Percentiles rank a stretch among this genome's conserved stretches.
Conservation (phyloP, 1,140 invertebrate species). For the Lucilia sericata region DNA sequence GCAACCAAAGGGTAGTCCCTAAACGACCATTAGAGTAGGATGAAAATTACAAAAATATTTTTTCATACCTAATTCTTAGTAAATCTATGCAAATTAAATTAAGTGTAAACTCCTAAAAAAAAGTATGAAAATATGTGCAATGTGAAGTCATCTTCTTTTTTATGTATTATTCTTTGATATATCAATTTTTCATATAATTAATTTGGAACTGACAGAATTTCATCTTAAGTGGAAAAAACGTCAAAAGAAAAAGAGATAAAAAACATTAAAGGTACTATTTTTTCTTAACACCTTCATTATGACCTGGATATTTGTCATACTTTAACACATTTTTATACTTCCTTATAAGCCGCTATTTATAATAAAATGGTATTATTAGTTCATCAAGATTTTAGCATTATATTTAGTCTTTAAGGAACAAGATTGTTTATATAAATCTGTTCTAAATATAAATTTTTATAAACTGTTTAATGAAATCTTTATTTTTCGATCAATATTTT, state of each 20-base stretch:
- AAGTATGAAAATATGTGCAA: background rate
- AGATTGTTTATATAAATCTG: no score
- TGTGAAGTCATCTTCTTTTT: background rate
- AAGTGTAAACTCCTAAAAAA: background rate
- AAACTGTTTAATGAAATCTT: no score
- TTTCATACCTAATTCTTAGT: background rate
- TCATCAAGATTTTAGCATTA: no score
- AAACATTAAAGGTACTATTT: background rate
- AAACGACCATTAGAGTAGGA: no score
- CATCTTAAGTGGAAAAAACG: no score
- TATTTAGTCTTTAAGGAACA: no score
- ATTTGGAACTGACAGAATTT: constrained; percentile 12
- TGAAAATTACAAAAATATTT: no score
- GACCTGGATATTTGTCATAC: background rate
- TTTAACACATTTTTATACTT: background rate
- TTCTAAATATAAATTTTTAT: no score
- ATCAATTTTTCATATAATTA: constrained; percentile 11
- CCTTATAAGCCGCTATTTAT: no score
- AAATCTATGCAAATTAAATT: background rate
- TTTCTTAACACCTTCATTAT: background rate
- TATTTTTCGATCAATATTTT: no score
- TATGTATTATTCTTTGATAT: background rate
- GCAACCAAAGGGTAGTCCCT: no score
- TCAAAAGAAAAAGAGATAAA: background rate
- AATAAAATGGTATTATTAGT: background rate